Base-by-base conservation (phyloP, 1,140 invertebrate genomes). In the Plodia interpunctella region DNA sequence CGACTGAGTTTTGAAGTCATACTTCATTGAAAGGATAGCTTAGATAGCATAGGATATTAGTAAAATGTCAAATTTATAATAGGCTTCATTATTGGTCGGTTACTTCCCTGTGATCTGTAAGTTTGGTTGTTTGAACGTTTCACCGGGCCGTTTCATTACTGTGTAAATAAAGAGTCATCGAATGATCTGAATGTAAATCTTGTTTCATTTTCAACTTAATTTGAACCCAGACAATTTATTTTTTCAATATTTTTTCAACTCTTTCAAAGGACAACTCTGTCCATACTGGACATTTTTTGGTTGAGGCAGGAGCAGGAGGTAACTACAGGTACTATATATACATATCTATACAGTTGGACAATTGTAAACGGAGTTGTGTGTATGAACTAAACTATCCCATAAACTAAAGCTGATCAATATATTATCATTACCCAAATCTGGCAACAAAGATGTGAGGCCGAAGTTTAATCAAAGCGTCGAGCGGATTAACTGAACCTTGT, bases 121-220 rank as follows among this genome's bases (percentile, higher is more conserved):
- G 63, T 78, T 83, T 79, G 69, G 69, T 80, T 87, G 74, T 82
- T 73, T 70, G 60, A 68, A 68, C 53, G 59, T 70, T 65, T 76
- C 72, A 74, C 63, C 62, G 59, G 60, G 66, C 55, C 30, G 30
- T 32, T 32, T 73, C 74, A 81, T 81, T 78, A 87, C 76, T 80
- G 63, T 87, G 82, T 88, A 88, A 88, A 88, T 88, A 88, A 88
- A 88, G 61, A 80, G 67, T 85, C 82, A 88, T 86, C 83, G 81
- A 83, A 85, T 83, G 78, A 87, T 88, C 83, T 88, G 81, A 86
- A 83, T 88, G 86, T 88, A 81, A 57, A 32, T 19, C 20, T 71
- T 68, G 75, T 87, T 87, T 87, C 72, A 78, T 80, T 85, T 67
- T 17, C 50, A 10, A 25, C 28, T 28, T 28, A 28, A 5, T 28